A percentile compares a stretch with the other conserved stretches of the same genome.
Conservation (phyloP, 2,888 invertebrate genomes). For the Phortica okadai region DNA sequence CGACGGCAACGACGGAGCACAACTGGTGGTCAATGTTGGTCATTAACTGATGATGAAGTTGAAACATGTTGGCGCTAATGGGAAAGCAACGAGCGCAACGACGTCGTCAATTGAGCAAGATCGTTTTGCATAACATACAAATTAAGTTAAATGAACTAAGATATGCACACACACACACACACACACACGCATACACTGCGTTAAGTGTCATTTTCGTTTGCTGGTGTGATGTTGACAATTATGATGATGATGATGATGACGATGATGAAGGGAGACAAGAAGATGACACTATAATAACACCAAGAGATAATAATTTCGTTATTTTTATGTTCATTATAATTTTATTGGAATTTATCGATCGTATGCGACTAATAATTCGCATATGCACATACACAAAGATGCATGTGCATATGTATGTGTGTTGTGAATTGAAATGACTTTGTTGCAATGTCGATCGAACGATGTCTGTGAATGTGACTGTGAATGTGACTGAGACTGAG, state of each 20-base stretch:
- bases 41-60: background rate
- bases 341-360: conserved; percentile 29
- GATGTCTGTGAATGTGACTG: background rate
- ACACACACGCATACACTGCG: background rate
- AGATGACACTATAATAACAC: background rate
- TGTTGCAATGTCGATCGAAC: conserved; percentile 28
- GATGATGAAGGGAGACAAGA: background rate
- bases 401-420: background rate
- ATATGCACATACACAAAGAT: background rate
- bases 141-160: conserved; percentile 7
- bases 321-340: conserved; percentile 30
- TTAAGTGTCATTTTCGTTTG: background rate
- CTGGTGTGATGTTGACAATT: background rate
- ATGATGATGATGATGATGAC: background rate
- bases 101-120: background rate
- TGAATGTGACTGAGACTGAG: background rate
- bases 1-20: background rate
- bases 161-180: background rate
- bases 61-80: conserved; percentile 28
- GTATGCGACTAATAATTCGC: background rate
- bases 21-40: background rate
- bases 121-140: conserved; percentile 23
- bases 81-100: background rate
- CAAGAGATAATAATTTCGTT: conserved; percentile 15
- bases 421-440: conserved; percentile 23